Percentiles rank a stretch among this genome's conserved stretches.
Evolutionary conservation across 2,888 invertebrate species (phyloP).

Genomic region (Napeogenes inachia): DNA sequence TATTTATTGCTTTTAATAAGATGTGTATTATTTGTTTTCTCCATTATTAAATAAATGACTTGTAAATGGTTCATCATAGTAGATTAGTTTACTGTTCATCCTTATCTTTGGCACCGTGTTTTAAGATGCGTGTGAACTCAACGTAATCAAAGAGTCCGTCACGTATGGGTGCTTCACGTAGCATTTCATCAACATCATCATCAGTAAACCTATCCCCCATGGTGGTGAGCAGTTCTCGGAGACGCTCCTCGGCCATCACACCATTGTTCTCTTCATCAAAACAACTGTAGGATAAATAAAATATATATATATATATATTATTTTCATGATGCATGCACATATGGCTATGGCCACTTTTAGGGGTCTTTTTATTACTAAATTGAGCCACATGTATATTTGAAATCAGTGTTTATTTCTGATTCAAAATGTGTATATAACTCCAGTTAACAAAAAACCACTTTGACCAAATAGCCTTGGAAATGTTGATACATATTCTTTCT

Average conservation of each 20-base stretch:
- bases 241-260: conserved; percentile 93
- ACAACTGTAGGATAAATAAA: conserved; percentile 72
- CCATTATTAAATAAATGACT: not conserved
- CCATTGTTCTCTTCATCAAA: conserved; percentile 98
- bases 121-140: conserved; percentile 98
- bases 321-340: too few relatives aligned
- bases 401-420: too few relatives aligned
- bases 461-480: too few relatives aligned
- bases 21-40: not conserved
- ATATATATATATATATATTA: too few relatives aligned
- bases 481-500: too few relatives aligned
- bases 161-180: conserved; percentile 98
- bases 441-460: too few relatives aligned
- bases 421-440: too few relatives aligned
- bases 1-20: not conserved
- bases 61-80: conserved; percentile 13
- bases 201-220: conserved; percentile 99
- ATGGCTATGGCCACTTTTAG: too few relatives aligned
- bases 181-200: conserved; percentile 99
- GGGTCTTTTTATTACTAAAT: too few relatives aligned
- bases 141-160: conserved; percentile 96
- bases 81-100: conserved; percentile 86
- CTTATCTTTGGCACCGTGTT: conserved; percentile 99
- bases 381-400: too few relatives aligned
- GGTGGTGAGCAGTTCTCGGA: conserved; percentile 95